Evolutionary conservation across 1,140 invertebrate species (phyloP).

Genomic region (Anastrepha obliqua): DNA sequence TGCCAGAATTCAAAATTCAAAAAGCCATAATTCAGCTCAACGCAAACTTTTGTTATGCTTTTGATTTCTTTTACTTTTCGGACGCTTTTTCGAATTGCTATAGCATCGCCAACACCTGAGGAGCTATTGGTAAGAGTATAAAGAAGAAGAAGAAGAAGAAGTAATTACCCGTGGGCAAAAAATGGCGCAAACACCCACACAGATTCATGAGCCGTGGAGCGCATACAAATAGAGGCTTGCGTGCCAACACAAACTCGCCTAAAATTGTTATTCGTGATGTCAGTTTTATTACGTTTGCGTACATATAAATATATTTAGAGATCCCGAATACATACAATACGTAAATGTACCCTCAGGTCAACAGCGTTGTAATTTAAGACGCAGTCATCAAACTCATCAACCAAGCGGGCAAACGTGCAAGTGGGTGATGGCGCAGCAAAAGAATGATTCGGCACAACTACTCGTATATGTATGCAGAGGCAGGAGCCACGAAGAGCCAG

Average conservation of each 20-base stretch:
- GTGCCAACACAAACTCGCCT: background rate
- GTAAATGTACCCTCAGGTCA: conserved; percentile 35
- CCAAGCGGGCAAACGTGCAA: background rate
- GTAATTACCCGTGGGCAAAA: background rate
- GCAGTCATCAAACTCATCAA: conserved; percentile 48
- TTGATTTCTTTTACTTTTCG: background rate
- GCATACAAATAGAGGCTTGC: background rate
- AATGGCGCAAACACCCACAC: conserved; percentile 16
- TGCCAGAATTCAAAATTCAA: background rate
- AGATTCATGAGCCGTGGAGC: background rate
- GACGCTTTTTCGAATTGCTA: background rate
- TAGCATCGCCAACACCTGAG: background rate
- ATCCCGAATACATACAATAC: background rate
- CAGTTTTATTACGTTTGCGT: conserved; percentile 57
- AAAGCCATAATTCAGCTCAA: background rate
- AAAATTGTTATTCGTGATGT: conserved; percentile 53
- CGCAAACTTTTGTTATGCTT: background rate
- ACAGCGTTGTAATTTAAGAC: conserved; percentile 55
- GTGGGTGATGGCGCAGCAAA: background rate
- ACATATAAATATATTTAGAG: conserved; percentile 17
- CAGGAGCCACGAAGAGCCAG: background rate
- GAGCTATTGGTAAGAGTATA: background rate
- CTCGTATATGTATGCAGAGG: background rate
- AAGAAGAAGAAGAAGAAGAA: background rate
- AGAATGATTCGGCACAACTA: background rate